A percentile compares a stretch with the other conserved stretches of the same genome.
Conservation (phyloP, 2,797 vertebrate genomes). For the Muscicapa comitata region DNA sequence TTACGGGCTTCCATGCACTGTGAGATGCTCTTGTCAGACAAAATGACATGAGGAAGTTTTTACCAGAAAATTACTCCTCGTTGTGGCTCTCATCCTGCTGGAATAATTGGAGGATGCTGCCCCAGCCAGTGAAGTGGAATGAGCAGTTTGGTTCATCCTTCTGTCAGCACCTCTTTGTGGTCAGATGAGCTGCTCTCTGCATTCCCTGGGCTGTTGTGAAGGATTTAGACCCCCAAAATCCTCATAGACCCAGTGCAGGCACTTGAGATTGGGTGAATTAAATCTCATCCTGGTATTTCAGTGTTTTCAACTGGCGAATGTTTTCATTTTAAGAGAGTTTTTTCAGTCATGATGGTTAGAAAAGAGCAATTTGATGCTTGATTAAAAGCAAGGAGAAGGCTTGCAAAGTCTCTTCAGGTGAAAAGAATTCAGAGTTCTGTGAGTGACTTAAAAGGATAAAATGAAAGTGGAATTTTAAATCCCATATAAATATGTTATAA, state of each 20-base stretch:
- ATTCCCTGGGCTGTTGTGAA: accelerated
- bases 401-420: neutral
- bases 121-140: neutral
- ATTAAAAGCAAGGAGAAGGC: neutral
- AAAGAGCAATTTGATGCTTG: neutral
- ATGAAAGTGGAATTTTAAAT: neutral
- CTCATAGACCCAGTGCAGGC: accelerated
- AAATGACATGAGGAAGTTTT: accelerated
- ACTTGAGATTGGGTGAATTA: neutral
- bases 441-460: neutral
- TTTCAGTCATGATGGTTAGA: neutral
- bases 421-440: neutral
- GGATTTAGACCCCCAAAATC: neutral
- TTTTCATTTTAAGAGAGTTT: neutral
- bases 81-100: neutral
- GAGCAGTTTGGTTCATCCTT: neutral
- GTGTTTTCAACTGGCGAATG: neutral
- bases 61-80: accelerated
- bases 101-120: neutral
- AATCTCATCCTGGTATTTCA: neutral
- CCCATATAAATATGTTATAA: accelerated
- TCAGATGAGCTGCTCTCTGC: neutral
- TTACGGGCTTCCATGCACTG: accelerated
- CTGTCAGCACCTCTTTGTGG: neutral
- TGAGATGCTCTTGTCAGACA: accelerated